A percentile compares a stretch with the other conserved stretches of the same genome.
These are phyloP conservation scores for Euleptes europaea DNA, from an alignment of 2,113 vertebrate genomes.

Conservation along the genomic window DNA sequence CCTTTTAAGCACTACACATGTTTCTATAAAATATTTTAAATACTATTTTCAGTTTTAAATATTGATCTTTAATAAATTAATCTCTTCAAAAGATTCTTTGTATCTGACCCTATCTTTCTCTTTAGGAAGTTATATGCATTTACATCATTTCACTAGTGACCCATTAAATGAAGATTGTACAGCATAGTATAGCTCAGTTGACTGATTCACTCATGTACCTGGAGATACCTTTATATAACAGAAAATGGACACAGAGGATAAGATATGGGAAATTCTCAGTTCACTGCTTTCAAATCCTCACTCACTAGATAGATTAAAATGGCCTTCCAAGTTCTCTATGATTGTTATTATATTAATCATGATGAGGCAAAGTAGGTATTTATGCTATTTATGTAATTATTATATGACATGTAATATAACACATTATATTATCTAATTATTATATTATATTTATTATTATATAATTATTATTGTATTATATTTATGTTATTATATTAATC, in stretches of 20 bases:
- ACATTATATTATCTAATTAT: too few relatives aligned
- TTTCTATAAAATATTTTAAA: neutral
- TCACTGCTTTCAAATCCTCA: neutral
- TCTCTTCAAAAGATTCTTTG: neutral
- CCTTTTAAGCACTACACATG: neutral
- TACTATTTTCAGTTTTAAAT: neutral
- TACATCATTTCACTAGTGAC: neutral
- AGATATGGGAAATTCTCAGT: neutral
- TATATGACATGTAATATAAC: too few relatives aligned
- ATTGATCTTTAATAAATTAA: neutral
- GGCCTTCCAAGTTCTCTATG: neutral
- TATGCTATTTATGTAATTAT: too few relatives aligned
- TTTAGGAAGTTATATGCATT: neutral
- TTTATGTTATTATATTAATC: neutral
- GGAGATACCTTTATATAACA: neutral
- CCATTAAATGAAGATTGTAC: conserved; percentile 18
- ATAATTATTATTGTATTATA: too few relatives aligned
- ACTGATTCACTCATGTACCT: neutral
- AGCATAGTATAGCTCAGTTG: neutral
- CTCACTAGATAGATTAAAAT: neutral
- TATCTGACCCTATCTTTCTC: neutral
- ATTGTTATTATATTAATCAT: neutral
- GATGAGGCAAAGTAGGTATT: neutral
- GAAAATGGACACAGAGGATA: neutral
- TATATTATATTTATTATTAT: too few relatives aligned